Base-by-base conservation (phyloP, 2,888 invertebrate genomes). In the Caenorhabditis sinica region DNA sequence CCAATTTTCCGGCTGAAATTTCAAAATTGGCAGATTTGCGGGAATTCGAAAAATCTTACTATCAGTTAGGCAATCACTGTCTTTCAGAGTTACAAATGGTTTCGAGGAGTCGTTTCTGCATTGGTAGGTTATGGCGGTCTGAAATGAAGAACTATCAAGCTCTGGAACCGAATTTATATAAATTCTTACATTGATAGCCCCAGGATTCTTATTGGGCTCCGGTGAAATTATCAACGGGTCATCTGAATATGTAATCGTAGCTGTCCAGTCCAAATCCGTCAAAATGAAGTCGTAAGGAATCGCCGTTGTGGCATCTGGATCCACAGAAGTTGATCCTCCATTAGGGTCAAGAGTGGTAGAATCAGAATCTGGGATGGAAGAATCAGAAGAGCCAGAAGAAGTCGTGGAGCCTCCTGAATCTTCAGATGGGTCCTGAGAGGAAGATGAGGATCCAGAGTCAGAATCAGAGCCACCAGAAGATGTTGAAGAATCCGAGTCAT, bases 231-330 rank as follows among this genome's bases (percentile, higher is more conserved):
- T 36, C n/a, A 83, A 28, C 4, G 43, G 33, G 0, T 40, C 36
- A n/a, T 28, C 74, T 6, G 66, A 30, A 43, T 58, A 74, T n/a
- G 45, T 36, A 17, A 83, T 61, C 0, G 80, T 80, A 30, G 56
- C 58, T 6, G 56, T 68, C 83, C 83, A 83, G 1, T 63, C 20
- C 4, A 53, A 40, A 17, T 36, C 60, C 20, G 63, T 20, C 23
- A 75, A n/a, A 28, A 17, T 23, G 45, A 83, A 83, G 17, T 83
- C 83, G 25, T 83, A 83, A 0, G 40, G 40, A 9, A 25, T 6
- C 2, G 69, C 15, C 8, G 75, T 65, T 28, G 65, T 66, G 13
- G 58, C 13, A 17, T 58, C 60, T 13, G 65, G 65, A 45, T 65
- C 65, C 8, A 30, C 1, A 9, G 45, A 33, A n/a, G 61, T 36